Base-by-base conservation (phyloP, 2,888 invertebrate genomes). In the Sericinus montela region DNA sequence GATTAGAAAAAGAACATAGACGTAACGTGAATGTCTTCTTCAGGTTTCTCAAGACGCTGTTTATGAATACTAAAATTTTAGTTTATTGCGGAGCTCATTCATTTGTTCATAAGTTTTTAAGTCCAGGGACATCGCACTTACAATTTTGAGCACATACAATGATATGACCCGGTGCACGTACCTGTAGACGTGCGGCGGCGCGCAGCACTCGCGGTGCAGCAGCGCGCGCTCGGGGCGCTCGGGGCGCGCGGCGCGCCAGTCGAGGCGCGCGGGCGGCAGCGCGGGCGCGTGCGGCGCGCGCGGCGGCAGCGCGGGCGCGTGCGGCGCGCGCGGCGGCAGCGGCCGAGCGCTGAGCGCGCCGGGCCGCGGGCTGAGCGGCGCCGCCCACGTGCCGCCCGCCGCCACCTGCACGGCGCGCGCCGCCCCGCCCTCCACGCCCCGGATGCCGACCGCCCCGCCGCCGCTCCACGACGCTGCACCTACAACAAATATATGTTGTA, bases 271-370 rank as follows among this genome's bases (percentile, higher is more conserved):
- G 53, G 62, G 39, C 81, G 72, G 59, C 42, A 82, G 76, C 23
- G 80, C 70, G 54, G 60, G 57, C 57, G 63, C 45, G 56, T 65
- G 56, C 64, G 51, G 68, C 48, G 90, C 29, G 74, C 73, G 62
- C 80, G 74, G 48, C 75, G 75, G 62, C 83, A 90, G 70, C 2
- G 97, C 70, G 54, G 60, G 57, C 57, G 63, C 45, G 56, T 65
- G 56, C 64, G 51, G 68, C 48, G 90, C 29, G 74, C 73, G 62
- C 80, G 74, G 48, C 75, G 75, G 62, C 83, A 90, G 70, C 2
- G 97, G 97, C 39, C 94, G 92, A 44, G 94, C 89, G 83, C 92
- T 94, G 72, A 98, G 91, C 56, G 92, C 92, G 3, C 94, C 92
- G 64, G 93, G 91, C 0, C 93, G 92, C 60, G 94, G 94, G 13